Evolutionary conservation across 1,140 invertebrate species (phyloP).

Genomic region (Hyposmocoma kahamanoa): DNA sequence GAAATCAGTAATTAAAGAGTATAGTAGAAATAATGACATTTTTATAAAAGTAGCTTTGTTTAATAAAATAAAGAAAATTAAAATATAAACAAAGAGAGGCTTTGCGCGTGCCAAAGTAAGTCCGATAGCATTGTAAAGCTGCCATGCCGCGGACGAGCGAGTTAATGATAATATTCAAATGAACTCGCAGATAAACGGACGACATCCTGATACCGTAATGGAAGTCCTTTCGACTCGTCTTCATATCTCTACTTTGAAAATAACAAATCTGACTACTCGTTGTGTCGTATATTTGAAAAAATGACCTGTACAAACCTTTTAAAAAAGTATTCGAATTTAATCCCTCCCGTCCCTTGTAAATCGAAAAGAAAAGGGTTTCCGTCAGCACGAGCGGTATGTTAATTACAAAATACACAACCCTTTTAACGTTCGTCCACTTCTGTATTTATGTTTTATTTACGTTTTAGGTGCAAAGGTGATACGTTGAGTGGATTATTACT

Average conservation of each 20-base stretch:
- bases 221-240: constrained; percentile 3
- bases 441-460: constrained; percentile 12
- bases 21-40: too few relatives aligned
- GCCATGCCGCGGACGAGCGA: background rate
- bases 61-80: background rate
- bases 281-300: background rate
- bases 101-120: background rate
- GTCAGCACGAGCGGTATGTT: constrained; percentile 26
- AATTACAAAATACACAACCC: constrained; percentile 25
- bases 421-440: constrained; percentile 23
- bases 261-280: background rate
- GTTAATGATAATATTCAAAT: constrained; percentile 17
- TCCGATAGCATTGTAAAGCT: background rate
- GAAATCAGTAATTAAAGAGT: too few relatives aligned
- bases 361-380: constrained; percentile 23
- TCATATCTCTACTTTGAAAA: background rate
- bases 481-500: constrained; percentile 16
- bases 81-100: background rate
- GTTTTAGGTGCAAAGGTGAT: constrained; percentile 14
- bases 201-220: constrained; percentile 5
- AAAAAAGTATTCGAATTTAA: constrained; percentile 12
- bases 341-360: constrained; percentile 16
- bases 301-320: background rate
- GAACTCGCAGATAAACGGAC: constrained; percentile 11
- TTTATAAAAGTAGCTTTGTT: too few relatives aligned